A percentile compares a stretch with the other conserved stretches of the same genome.
Conservation (phyloP, 2,888 invertebrate genomes). For the Lasius platythorax region DNA sequence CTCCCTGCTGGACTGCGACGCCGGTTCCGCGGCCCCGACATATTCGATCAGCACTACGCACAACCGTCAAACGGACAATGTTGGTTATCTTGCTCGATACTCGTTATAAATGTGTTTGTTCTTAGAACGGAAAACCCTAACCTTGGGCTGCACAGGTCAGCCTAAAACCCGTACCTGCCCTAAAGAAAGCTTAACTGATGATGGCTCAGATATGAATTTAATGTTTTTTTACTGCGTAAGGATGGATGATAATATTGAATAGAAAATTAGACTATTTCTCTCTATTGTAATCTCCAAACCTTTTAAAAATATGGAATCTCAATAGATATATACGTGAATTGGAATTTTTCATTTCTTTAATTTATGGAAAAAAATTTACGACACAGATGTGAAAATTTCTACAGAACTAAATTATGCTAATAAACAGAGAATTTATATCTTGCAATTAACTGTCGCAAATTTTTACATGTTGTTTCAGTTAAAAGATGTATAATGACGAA, state of each 20-base stretch:
- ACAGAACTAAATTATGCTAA: neutral
- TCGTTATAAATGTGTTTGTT: neutral
- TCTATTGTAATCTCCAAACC: neutral
- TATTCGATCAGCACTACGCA: conserved; percentile 68
- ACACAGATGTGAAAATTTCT: neutral
- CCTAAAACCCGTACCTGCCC: neutral
- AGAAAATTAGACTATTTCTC: neutral
- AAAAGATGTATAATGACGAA: neutral
- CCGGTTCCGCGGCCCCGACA: conserved; percentile 56
- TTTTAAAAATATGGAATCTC: neutral
- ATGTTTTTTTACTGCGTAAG: neutral
- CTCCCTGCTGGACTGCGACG: conserved; percentile 31
- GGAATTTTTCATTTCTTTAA: neutral
- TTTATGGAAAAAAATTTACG: neutral
- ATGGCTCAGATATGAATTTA: neutral
- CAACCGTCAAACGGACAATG: conserved; percentile 22
- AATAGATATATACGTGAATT: neutral
- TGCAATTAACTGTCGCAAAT: neutral
- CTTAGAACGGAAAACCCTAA: neutral
- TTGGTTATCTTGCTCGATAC: neutral
- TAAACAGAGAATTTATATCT: neutral
- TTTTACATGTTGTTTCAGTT: neutral
- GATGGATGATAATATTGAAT: neutral
- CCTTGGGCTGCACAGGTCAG: neutral
- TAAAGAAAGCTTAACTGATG: neutral